These are phyloP conservation scores for Salvelinus alpinus DNA, from an alignment of 2,113 vertebrate species.

Conservation along the genomic window DNA sequence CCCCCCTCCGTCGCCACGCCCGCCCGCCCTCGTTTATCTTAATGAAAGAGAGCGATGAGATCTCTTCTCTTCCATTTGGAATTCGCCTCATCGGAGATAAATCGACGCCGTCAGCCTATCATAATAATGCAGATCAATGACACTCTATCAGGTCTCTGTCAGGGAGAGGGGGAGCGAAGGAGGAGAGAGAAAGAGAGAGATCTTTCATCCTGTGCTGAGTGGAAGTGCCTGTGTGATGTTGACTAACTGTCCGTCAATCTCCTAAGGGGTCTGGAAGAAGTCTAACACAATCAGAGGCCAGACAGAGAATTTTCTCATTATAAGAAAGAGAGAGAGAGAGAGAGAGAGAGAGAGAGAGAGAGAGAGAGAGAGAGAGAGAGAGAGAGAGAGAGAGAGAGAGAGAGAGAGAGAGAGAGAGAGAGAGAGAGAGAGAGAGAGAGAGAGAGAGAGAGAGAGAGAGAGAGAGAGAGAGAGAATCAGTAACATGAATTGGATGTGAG, in stretches of 20 bases:
- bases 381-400: no score
- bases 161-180: not conserved
- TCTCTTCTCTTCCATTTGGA: not conserved
- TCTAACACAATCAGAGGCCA: no score
- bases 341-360: no score
- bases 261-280: not conserved
- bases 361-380: no score
- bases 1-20: not conserved
- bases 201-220: not conserved
- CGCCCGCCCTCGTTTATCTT: not conserved
- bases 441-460: no score
- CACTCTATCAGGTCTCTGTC: not conserved
- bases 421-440: no score
- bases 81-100: slow-evolving; percentile 8
- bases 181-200: not conserved
- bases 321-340: not conserved
- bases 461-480: no score
- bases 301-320: not conserved
- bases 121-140: slow-evolving; percentile 5
- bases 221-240: not conserved
- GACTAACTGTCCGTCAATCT: not conserved
- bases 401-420: not conserved
- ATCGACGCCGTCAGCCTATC: not conserved
- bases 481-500: no score
- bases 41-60: slow-evolving; percentile 2